These are phyloP conservation scores for Ictalurus furcatus DNA, from an alignment of 2,113 vertebrate species.

Conservation along the genomic window DNA sequence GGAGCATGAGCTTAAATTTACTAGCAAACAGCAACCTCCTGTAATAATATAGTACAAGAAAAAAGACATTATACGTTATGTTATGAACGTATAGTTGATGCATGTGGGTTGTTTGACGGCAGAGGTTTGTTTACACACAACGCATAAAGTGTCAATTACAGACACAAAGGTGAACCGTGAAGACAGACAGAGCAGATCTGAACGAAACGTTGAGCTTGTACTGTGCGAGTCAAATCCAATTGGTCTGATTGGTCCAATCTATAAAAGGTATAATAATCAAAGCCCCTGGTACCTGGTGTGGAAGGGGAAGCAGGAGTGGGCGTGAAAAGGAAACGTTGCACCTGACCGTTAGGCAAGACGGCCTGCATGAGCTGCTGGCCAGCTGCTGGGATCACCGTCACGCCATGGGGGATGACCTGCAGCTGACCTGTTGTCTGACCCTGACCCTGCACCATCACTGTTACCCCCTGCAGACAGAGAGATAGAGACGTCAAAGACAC, in stretches of 20 bases:
- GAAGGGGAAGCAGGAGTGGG: slow-evolving; percentile 75
- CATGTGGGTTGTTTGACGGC: not conserved
- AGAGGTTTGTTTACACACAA: not conserved
- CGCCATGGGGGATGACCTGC: slow-evolving; percentile 93
- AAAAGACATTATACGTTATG: not conserved
- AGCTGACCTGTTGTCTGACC: slow-evolving; percentile 95
- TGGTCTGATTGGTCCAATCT: not conserved
- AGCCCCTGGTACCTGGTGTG: slow-evolving; percentile 17
- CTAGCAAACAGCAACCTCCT: not conserved
- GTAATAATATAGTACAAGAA: not conserved
- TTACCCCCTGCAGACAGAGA: slow-evolving; percentile 80
- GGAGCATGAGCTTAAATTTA: not conserved
- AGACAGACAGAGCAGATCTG: not conserved
- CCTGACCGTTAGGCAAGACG: slow-evolving; percentile 94
- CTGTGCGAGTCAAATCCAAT: not conserved
- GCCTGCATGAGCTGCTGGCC: slow-evolving; percentile 99
- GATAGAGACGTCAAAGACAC: not conserved
- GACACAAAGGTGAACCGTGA: not conserved
- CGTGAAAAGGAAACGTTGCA: slow-evolving; percentile 97
- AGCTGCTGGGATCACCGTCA: slow-evolving; percentile 88
- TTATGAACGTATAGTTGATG: not conserved
- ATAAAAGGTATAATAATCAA: not conserved
- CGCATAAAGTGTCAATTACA: not conserved
- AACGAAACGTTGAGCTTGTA: not conserved
- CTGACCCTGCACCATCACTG: slow-evolving; percentile 96